phyloP scores from a whole-genome alignment of 2,113 vertebrate species.

The Tamias sibiricus region DNA sequence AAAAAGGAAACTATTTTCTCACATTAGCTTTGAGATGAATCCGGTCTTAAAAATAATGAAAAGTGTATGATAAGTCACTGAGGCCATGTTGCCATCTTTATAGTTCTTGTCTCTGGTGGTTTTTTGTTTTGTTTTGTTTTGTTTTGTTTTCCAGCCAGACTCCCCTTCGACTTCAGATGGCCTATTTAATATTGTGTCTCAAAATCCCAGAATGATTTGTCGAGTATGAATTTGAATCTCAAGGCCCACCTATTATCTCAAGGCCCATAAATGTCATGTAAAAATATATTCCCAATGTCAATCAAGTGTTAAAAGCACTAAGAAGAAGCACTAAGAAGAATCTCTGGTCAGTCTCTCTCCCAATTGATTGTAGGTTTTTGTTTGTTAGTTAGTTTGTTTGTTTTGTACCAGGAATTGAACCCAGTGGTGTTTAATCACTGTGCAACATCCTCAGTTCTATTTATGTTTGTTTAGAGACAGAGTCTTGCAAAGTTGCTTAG shows the following conservation, averaged over 20 bases:
- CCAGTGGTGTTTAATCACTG: too few relatives aligned
- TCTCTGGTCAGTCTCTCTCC: neutral
- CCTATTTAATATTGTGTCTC: neutral
- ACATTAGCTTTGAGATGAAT: slow-evolving; percentile 27
- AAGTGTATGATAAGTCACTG: neutral
- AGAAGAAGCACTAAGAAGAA: neutral
- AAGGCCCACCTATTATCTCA: neutral
- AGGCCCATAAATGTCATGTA: neutral
- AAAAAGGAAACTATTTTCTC: neutral
- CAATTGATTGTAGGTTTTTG: neutral
- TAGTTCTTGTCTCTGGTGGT: neutral
- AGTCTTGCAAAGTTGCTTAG: too few relatives aligned
- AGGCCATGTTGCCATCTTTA: neutral
- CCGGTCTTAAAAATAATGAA: slow-evolving; percentile 39
- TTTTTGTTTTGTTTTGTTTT: neutral
- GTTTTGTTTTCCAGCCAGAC: neutral
- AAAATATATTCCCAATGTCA: neutral
- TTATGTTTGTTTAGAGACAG: too few relatives aligned
- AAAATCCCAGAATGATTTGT: slow-evolving; percentile 34
- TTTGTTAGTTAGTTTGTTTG: too few relatives aligned
- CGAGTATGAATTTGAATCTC: neutral
- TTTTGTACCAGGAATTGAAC: too few relatives aligned
- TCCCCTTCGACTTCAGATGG: slow-evolving; percentile 4
- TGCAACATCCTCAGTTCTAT: too few relatives aligned
- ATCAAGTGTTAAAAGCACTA: neutral